Conservation (phyloP, 2,113 vertebrate genomes). For the Rhagologus leucostigma region DNA sequence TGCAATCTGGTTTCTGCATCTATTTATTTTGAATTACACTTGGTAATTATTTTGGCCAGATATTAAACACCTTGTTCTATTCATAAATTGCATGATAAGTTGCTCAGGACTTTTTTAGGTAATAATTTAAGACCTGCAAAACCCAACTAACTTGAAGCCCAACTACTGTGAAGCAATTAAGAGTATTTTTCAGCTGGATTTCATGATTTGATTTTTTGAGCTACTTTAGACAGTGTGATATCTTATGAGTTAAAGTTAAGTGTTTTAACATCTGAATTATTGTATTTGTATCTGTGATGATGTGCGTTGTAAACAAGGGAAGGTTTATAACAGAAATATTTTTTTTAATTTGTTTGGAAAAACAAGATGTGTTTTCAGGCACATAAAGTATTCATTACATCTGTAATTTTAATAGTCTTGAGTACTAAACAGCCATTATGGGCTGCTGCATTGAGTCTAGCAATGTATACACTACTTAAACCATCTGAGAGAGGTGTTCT, state of each 20-base stretch:
- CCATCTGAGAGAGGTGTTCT: not conserved
- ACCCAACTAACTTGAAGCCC: not conserved
- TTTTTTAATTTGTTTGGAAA: not conserved
- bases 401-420: not conserved
- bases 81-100: not conserved
- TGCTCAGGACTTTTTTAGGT: not conserved
- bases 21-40: not conserved
- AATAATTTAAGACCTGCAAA: not conserved
- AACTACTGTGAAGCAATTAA: not conserved
- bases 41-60: not conserved
- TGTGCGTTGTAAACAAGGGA: not conserved
- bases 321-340: not conserved
- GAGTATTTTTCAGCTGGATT: not conserved
- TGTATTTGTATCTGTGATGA: not conserved
- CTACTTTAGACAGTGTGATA: not conserved
- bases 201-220: not conserved
- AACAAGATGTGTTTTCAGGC: not conserved
- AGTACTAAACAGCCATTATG: not conserved
- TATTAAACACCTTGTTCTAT: not conserved
- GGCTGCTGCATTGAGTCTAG: not conserved
- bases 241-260: not conserved
- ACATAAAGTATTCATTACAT: not conserved
- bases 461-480: not conserved
- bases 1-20: not conserved
- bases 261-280: not conserved